Base-by-base conservation (phyloP, 2,797 vertebrate genomes). In the Dryobates pubescens region DNA sequence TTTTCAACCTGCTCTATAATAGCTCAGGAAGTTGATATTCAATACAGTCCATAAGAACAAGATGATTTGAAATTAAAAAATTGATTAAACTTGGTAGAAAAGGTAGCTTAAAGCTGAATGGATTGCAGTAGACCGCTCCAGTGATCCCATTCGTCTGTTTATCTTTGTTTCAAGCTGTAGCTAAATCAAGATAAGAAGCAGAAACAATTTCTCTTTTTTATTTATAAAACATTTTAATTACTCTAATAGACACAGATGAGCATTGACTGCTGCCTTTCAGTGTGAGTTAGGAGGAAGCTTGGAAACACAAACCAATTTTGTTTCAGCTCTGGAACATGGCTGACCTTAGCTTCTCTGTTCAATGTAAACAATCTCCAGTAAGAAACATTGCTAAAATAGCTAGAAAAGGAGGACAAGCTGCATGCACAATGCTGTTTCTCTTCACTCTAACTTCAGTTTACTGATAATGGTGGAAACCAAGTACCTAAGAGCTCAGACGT, bases 111-210 rank as follows among this genome's bases (percentile, higher is more conserved):
- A 95, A 89, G 36, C 82, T 81, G 3, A 74, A 86, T 63, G 30
- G 16, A 47, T 71, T 92, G n/a, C 71, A 59, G 34, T 65, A 65
- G 23, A 32, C 29, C 64, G 74, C 57, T 77, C 36, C 29, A 82
- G 32, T 14, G 49, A 59, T 76, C 20, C 32, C 34, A 53, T 80
- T 84, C 22, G 36, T 95, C 34, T 75, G 22, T 76, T 89, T 91
- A 47, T 47, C 57, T 89, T 91, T 88, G 8, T 85, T 96, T 87
- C 30, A 86, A 82, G 9, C 18, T 90, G n/a, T 47, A 26, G 56
- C n/a, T 78, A 82, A 94, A 90, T 86, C 56, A 89, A 95, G 62
- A 89, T n/a, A 92, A 93, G 26, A 89, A 77, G 36, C 19, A 76
- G 41, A 68, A 80, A 93, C 68, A 6, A 14, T 56, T 88, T 34